Conservation (phyloP, 2,113 vertebrate genomes). For the Cryptomyrus ogoouensis region DNA sequence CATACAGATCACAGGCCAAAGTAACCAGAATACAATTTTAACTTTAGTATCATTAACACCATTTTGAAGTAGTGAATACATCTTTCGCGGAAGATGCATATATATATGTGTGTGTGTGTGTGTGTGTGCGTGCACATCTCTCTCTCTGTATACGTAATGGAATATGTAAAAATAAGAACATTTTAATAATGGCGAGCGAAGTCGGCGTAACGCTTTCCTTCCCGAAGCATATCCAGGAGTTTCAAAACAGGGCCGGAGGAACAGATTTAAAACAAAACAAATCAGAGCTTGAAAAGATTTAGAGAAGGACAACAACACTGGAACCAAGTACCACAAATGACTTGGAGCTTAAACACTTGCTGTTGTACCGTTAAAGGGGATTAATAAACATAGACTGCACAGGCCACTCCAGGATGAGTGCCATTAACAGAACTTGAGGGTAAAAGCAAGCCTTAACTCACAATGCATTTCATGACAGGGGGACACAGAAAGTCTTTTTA, state of each 20-base stretch:
- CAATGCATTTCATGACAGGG: background rate
- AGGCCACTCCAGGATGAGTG: background rate
- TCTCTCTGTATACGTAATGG: no score
- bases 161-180: no score
- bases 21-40: background rate
- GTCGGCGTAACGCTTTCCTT: no score
- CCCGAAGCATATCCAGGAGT: no score
- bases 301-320: background rate
- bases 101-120: no score
- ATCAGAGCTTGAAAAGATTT: background rate
- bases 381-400: background rate
- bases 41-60: background rate
- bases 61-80: background rate
- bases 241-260: background rate
- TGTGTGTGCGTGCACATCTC: no score
- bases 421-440: background rate
- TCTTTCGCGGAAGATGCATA: no score
- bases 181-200: no score
- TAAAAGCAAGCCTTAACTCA: background rate
- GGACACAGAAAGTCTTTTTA: background rate
- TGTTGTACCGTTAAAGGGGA: background rate
- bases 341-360: background rate
- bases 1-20: background rate
- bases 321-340: background rate
- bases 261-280: background rate